Evolutionary conservation across 2,797 vertebrate genomes (phyloP).

Genomic region (Adrianichthys oophorus): DNA sequence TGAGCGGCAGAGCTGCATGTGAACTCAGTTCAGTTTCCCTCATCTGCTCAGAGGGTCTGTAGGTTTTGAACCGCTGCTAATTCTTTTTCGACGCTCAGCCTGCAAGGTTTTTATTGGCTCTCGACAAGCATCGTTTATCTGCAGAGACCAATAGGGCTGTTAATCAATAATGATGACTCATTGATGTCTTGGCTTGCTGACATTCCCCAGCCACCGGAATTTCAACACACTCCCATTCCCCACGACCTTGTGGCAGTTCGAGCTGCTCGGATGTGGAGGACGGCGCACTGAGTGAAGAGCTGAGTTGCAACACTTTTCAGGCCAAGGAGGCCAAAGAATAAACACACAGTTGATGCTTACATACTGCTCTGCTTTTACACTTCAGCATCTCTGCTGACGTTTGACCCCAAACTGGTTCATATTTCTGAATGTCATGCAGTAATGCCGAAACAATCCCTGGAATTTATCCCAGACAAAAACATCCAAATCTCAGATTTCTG

Average conservation of each 20-base stretch:
- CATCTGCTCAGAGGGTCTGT: background rate
- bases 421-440: background rate
- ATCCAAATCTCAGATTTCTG: background rate
- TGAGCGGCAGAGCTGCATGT: background rate
- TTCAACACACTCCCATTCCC: slow-evolving; percentile 44
- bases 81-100: background rate
- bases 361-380: background rate
- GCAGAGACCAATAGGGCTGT: slow-evolving; percentile 35
- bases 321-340: slow-evolving; percentile 1
- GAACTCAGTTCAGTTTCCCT: background rate
- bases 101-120: slow-evolving; percentile 9
- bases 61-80: slow-evolving; percentile 2
- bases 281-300: slow-evolving; percentile 17
- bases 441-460: background rate
- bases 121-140: slow-evolving; percentile 28
- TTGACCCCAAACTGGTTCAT: background rate
- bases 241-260: slow-evolving; percentile 19
- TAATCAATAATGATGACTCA: slow-evolving; percentile 49
- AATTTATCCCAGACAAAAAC: background rate
- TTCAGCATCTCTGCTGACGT: background rate
- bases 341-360: slow-evolving; percentile 1
- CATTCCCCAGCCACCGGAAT: slow-evolving; percentile 28
- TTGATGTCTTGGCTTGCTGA: slow-evolving; percentile 34
- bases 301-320: slow-evolving; percentile 31
- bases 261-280: slow-evolving; percentile 19